These are phyloP conservation scores for Drosophila merina DNA, from an alignment of 2,888 invertebrate species.

Conservation along the genomic window DNA sequence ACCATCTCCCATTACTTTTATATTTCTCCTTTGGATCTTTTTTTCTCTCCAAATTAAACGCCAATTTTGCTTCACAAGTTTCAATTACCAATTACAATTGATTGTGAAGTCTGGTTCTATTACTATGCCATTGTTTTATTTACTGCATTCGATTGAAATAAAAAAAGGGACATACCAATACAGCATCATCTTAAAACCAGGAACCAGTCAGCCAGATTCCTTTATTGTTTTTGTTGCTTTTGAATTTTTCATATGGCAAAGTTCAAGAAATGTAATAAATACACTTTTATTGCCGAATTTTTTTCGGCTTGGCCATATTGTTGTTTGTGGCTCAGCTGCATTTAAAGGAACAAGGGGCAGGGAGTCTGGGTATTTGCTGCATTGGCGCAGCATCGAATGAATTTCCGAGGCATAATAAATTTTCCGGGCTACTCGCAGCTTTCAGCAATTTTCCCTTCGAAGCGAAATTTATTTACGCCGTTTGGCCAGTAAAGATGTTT, in stretches of 20 bases:
- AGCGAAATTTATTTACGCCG: conserved; percentile 61
- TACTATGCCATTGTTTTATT: conserved; percentile 32
- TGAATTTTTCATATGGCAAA: conserved; percentile 52
- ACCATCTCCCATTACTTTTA: background rate
- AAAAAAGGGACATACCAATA: conserved; percentile 1
- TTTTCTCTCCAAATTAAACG: conserved; percentile 33
- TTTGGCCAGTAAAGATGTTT: conserved; percentile 60
- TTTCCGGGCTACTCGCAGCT: conserved; percentile 40
- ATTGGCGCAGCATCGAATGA: conserved; percentile 58
- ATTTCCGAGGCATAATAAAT: conserved; percentile 64
- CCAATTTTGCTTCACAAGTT: conserved; percentile 42
- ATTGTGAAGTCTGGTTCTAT: conserved; percentile 15
- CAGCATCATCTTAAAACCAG: background rate
- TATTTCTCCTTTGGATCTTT: conserved; percentile 1
- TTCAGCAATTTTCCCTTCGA: conserved; percentile 34
- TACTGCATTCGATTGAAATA: conserved; percentile 46
- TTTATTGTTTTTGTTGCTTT: conserved; percentile 22
- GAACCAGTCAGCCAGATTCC: background rate
- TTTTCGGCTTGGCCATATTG: conserved; percentile 42
- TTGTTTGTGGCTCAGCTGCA: conserved; percentile 52
- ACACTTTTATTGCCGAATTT: conserved; percentile 65
- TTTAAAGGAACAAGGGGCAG: conserved; percentile 29
- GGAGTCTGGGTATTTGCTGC: conserved; percentile 36
- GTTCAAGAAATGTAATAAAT: conserved; percentile 71
- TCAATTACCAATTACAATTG: conserved; percentile 43